These are phyloP conservation scores for Nymphicus hollandicus DNA, from an alignment of 2,113 vertebrate species.

Conservation along the genomic window DNA sequence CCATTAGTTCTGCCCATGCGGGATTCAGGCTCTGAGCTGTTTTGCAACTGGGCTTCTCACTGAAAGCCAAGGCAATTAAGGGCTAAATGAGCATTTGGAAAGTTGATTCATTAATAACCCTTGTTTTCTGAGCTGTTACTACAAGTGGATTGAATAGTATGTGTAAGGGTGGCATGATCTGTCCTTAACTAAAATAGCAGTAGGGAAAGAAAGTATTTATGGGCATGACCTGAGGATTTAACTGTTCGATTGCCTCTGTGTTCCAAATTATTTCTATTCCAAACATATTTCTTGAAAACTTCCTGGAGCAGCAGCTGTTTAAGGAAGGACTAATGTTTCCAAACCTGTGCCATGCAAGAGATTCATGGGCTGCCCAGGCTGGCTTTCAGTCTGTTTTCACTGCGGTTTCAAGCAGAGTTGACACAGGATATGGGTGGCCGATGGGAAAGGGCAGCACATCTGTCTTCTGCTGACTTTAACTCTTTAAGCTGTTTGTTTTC, in stretches of 20 bases:
- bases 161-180: neutral
- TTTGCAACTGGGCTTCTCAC: neutral
- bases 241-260: neutral
- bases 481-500: neutral
- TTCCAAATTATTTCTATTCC: neutral
- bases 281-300: neutral
- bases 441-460: neutral
- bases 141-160: neutral
- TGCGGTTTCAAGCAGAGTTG: neutral
- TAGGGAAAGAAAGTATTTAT: neutral
- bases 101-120: neutral
- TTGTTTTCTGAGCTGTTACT: neutral
- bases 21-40: neutral
- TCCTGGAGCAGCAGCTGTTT: neutral
- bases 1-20: neutral
- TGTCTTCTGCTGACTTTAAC: neutral
- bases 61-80: neutral
- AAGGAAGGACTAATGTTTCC: neutral
- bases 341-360: neutral
- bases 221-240: neutral
- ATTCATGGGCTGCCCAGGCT: neutral
- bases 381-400: neutral
- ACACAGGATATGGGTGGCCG: neutral
- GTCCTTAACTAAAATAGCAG: neutral
- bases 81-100: neutral